Percentiles rank a stretch among this genome's conserved stretches.
These are phyloP conservation scores for Xenus cinereus DNA, from an alignment of 2,113 vertebrate genomes.

Conservation along the genomic window DNA sequence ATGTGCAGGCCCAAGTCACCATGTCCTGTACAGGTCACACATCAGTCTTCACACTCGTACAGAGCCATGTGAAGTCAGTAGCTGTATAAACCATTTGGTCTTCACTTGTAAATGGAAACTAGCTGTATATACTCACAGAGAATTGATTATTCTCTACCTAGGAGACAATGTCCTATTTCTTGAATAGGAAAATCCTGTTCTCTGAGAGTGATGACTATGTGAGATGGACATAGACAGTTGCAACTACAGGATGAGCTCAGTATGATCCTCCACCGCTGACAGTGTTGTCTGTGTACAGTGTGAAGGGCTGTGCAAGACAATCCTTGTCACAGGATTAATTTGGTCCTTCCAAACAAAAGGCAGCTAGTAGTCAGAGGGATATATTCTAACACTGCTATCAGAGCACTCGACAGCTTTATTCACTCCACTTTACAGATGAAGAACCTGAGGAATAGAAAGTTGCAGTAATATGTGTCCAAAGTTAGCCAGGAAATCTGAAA, in stretches of 20 bases:
- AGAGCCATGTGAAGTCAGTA: not conserved
- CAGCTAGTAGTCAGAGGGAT: not conserved
- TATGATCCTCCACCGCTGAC: not conserved
- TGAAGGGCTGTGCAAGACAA: not conserved
- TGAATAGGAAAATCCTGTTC: not conserved
- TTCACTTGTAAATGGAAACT: not conserved
- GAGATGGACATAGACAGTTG: not conserved
- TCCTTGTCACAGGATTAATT: not conserved
- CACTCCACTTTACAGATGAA: not conserved
- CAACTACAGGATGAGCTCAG: not conserved
- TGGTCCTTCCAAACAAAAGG: not conserved
- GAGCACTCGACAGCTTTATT: not conserved
- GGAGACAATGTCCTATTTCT: not conserved
- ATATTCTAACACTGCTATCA: not conserved
- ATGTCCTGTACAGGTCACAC: not conserved
- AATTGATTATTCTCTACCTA: not conserved
- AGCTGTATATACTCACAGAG: not conserved
- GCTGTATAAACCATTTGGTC: rapidly evolving
- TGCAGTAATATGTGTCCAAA: not conserved
- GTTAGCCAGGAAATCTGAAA: not conserved
- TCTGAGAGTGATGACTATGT: not conserved
- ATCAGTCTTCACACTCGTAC: not conserved
- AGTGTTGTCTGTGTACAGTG: not conserved
- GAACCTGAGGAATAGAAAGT: not conserved
- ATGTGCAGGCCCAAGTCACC: not conserved